A percentile compares a stretch with the other conserved stretches of the same genome.
Conservation (phyloP, 2,113 vertebrate genomes). For the Daubentonia madagascariensis region DNA sequence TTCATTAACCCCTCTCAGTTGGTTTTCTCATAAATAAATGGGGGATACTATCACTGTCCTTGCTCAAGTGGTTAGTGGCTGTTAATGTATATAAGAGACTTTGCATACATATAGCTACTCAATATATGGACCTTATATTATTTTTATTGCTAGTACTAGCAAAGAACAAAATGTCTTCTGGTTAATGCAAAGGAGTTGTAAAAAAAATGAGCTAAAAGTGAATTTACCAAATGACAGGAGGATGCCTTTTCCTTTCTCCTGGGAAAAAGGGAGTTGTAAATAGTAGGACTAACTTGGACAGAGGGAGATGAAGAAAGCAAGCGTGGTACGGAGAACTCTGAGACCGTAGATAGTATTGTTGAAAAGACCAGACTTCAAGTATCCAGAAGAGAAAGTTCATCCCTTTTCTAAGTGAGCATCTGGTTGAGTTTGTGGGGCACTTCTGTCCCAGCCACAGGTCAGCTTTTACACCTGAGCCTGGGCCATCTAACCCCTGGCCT, state of each 20-base stretch:
- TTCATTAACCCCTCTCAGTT: not conserved
- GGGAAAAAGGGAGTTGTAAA: not conserved
- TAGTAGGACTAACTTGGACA: not conserved
- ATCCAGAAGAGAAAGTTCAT: not conserved
- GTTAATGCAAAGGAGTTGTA: not conserved
- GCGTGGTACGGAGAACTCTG: accelerated
- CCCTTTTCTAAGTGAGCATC: too few species aligned
- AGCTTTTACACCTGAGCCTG: not conserved
- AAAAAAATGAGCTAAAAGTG: not conserved
- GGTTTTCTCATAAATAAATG: not conserved
- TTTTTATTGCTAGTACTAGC: not conserved
- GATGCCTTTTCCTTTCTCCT: too few species aligned
- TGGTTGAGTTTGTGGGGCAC: not conserved
- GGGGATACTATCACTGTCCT: not conserved
- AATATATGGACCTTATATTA: not conserved
- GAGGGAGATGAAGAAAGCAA: not conserved
- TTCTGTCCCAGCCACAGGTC: not conserved
- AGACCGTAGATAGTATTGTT: accelerated
- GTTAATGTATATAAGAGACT: not conserved
- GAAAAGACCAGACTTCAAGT: too few species aligned
- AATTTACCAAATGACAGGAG: not conserved
- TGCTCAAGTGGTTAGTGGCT: not conserved
- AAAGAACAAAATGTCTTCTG: not conserved
- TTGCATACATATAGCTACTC: not conserved
- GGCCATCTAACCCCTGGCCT: not conserved